Percentiles rank a stretch among this genome's conserved stretches.
Evolutionary conservation across 1,140 invertebrate species (phyloP).

Genomic region (Drosophila triauraria): DNA sequence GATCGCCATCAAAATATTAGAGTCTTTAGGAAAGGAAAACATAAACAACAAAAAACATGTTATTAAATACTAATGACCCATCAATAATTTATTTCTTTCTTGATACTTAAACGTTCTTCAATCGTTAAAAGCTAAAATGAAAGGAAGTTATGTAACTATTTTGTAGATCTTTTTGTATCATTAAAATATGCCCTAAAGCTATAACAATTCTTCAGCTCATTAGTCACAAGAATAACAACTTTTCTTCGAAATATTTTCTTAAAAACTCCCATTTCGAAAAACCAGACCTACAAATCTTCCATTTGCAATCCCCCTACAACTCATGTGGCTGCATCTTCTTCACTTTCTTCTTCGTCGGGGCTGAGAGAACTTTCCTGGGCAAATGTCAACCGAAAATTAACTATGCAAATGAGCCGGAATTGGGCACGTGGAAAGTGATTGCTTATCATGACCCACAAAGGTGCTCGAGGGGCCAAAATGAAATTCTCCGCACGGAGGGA

Average conservation of each 20-base stretch:
- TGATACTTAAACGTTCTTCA: background rate
- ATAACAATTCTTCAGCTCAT: background rate
- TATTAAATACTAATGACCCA: background rate
- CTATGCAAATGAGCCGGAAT: constrained; percentile 70
- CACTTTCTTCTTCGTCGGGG: constrained; percentile 36
- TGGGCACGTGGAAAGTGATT: constrained; percentile 74
- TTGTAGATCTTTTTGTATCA: background rate
- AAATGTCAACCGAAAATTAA: constrained; percentile 64
- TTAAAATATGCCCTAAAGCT: background rate
- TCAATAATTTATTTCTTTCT: background rate
- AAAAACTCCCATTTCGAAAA: background rate
- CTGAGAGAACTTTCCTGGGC: constrained; percentile 36
- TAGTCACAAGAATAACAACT: background rate
- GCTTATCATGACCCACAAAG: constrained; percentile 59
- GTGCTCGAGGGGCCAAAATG: constrained; percentile 15
- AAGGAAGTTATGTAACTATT: constrained; percentile 2
- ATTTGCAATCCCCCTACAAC: constrained; percentile 12
- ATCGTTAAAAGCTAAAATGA: background rate
- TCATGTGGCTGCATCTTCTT: constrained; percentile 14
- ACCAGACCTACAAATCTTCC: constrained; percentile 2
- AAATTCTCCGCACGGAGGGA: constrained; percentile 25
- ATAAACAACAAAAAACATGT: background rate
- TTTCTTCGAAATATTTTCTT: background rate
- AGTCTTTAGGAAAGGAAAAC: background rate
- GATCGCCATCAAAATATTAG: background rate